Base-by-base conservation (phyloP, 2,113 vertebrate species). In the Callithrix jacchus region DNA sequence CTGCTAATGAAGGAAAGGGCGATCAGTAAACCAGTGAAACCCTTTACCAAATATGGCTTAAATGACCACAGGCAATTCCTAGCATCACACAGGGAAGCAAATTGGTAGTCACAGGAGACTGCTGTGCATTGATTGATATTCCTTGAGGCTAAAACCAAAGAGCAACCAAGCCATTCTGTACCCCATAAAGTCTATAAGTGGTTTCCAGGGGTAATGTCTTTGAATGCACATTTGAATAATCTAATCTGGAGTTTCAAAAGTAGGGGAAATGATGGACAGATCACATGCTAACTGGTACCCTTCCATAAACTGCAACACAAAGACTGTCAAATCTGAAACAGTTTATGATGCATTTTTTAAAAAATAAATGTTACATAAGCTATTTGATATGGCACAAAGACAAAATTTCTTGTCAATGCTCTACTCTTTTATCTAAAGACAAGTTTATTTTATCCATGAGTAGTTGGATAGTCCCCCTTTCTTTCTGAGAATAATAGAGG, bases 121-220 rank as follows among this genome's bases (percentile, higher is more conserved):
- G 95, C 96, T 95, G 96, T 61, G 97, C 45, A 13, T 82, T 87
- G 92, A 89, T 90, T 81, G 95, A 89, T 76, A 92, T 35, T 93
- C 92, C 87, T 96, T 92, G 70, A 98, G 80, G 95, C 89, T 97
- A 95, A 97, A 96, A 93, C 95, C 97, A 94, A 93, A 97, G 92
- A 96, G 68, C 35, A 68, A 80, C 45, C 79, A 87, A 87, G 71
- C 14, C 86, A 81, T 97, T 93, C 84, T 83, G 35, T 84, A 66
- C 25, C 91, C 95, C 5, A 10, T 17, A 74, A 97, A 95, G 84
- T 85, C 70, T 74, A 1, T 89, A 76, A 95, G 80, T 97, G 89
- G 94, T 95, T 97, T 95, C 95, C 97, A 96, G 40, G 83, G 87
- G 89, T 85, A 91, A 96, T 25, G n/a, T 94, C 54, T 97, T 85